These are phyloP conservation scores for Phalacrocorax aristotelis DNA, from an alignment of 2,113 vertebrate genomes.

Conservation along the genomic window DNA sequence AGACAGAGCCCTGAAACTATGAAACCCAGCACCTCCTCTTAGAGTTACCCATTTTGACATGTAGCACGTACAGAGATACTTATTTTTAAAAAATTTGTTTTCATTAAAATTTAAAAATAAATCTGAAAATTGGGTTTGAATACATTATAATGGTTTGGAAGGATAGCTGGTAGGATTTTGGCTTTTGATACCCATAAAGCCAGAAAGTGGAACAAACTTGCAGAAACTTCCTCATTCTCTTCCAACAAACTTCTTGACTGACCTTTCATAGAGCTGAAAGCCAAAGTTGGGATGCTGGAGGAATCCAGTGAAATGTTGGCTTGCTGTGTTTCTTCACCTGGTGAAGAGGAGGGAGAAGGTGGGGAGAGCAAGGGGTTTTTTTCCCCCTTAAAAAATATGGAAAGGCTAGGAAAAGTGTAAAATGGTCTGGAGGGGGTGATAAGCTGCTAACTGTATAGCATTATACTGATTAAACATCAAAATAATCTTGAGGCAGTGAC, in stretches of 20 bases:
- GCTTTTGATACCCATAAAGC: neutral
- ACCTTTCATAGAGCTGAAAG: neutral
- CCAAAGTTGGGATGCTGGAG: neutral
- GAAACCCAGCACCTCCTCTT: neutral
- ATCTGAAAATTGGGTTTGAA: neutral
- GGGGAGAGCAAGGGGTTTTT: fast-evolving
- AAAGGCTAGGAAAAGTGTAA: neutral
- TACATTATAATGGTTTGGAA: neutral
- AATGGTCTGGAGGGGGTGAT: neutral
- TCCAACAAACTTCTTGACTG: neutral
- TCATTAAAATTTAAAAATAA: neutral
- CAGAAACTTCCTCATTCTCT: neutral
- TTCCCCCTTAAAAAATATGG: neutral
- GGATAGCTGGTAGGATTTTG: neutral
- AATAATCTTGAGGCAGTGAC: neutral
- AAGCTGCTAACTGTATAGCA: neutral
- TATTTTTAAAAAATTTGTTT: neutral
- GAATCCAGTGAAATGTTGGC: neutral
- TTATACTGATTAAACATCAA: neutral
- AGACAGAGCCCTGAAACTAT: neutral
- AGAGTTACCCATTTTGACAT: neutral
- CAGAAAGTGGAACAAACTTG: neutral
- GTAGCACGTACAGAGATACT: neutral
- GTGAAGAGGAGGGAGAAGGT: neutral
- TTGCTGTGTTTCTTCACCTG: neutral